Conservation (phyloP, 1,140 invertebrate genomes). For the Drosophila sturtevanti region DNA sequence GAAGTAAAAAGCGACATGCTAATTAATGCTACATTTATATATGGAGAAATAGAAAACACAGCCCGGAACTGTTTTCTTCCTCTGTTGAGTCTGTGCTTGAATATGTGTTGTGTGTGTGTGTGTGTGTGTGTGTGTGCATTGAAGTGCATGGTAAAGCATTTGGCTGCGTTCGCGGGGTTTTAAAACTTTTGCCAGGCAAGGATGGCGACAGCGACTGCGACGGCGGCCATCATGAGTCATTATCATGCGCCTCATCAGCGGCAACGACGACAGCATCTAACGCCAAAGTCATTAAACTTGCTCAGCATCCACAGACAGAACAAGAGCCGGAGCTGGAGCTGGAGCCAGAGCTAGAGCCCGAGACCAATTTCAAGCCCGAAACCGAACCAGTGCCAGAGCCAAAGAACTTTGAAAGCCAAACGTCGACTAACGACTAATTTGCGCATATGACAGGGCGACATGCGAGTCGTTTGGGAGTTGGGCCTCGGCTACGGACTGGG, state of each 20-base stretch:
- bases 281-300: constrained; percentile 75
- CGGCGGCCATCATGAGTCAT: constrained; percentile 72
- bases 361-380: background rate
- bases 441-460: constrained; percentile 75
- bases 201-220: constrained; percentile 46
- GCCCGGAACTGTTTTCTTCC: constrained; percentile 37
- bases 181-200: constrained; percentile 47
- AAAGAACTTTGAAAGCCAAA: constrained; percentile 41
- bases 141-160: constrained; percentile 49
- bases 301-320: constrained; percentile 34
- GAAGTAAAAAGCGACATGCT: constrained; percentile 53
- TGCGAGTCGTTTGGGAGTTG: constrained; percentile 52
- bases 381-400: constrained; percentile 15
- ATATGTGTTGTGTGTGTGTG: constrained; percentile 5
- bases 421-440: constrained; percentile 76
- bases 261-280: constrained; percentile 49
- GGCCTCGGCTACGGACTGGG: constrained; percentile 6
- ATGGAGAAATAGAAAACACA: constrained; percentile 36
- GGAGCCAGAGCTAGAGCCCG: background rate
- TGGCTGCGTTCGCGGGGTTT: constrained; percentile 31
- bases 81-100: too few species aligned
- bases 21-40: constrained; percentile 74
- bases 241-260: constrained; percentile 76
- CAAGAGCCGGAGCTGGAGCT: background rate
- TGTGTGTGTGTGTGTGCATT: constrained; percentile 13